Conservation (phyloP, 2,113 vertebrate species). For the Hylia prasina region DNA sequence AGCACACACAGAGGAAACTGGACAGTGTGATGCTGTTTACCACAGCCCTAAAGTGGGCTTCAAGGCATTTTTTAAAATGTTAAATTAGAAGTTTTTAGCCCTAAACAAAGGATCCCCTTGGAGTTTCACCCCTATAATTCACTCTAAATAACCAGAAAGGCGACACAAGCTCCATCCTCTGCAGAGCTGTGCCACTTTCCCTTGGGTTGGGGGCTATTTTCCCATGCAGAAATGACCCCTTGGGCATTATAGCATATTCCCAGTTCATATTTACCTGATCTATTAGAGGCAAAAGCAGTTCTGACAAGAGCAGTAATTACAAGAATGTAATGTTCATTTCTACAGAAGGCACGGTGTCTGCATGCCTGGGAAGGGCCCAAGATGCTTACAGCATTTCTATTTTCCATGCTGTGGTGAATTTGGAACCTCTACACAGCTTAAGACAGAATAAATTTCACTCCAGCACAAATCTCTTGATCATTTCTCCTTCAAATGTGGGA, state of each 20-base stretch:
- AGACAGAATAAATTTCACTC: constrained; percentile 79
- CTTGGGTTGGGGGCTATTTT: background rate
- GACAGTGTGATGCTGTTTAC: background rate
- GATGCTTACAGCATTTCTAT: constrained; percentile 72
- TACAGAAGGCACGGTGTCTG: constrained; percentile 45
- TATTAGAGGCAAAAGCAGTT: constrained; percentile 16
- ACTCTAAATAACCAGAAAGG: background rate
- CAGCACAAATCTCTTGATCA: constrained; percentile 78
- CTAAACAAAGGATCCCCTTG: background rate
- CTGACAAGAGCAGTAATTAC: constrained; percentile 18
- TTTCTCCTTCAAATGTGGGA: constrained; percentile 79
- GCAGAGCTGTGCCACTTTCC: background rate
- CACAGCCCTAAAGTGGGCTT: background rate
- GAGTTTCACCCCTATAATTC: background rate
- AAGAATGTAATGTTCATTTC: constrained; percentile 41
- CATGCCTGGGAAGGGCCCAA: constrained; percentile 64
- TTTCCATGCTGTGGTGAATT: constrained; percentile 78
- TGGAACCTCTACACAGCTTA: constrained; percentile 74
- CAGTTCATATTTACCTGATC: constrained; percentile 33
- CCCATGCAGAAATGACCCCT: background rate
- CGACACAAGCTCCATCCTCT: background rate
- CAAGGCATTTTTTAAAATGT: background rate
- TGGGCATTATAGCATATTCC: background rate
- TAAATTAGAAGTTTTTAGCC: background rate
- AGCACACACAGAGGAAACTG: background rate